phyloP scores from a whole-genome alignment of 1,140 invertebrate genomes.

The Leucophenga varia region DNA sequence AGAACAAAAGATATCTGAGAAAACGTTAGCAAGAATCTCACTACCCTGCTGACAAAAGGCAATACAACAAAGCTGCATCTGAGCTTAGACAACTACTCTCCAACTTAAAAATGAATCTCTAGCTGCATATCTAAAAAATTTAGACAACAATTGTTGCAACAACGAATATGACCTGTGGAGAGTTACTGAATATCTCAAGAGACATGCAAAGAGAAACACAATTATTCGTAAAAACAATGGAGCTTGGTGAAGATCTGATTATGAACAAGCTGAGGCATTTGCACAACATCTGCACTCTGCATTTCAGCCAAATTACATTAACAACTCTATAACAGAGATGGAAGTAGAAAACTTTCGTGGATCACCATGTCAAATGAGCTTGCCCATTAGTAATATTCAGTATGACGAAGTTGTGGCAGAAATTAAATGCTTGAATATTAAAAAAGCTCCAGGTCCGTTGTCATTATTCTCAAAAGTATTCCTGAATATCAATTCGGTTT shows the following conservation, averaged over 20 bases:
- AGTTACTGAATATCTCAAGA: constrained; percentile 6
- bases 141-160: constrained; percentile 1
- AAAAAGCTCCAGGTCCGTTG: constrained; percentile 16
- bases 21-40: constrained; percentile 10
- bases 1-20: constrained; percentile 2
- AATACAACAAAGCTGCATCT: constrained; percentile 10
- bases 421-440: too few species aligned
- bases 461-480: constrained; percentile 27
- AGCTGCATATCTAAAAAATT: background rate
- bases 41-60: constrained; percentile 16
- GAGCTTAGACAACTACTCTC: constrained; percentile 5
- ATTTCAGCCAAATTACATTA: background rate
- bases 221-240: too few species aligned
- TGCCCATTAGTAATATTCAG: too few species aligned
- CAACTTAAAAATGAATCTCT: constrained; percentile 1
- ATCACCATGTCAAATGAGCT: constrained; percentile 1
- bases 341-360: background rate
- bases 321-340: background rate
- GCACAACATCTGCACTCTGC: too few species aligned
- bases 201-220: constrained; percentile 1
- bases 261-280: too few species aligned
- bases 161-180: constrained; percentile 9
- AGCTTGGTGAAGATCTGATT: too few species aligned
- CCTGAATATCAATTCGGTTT: constrained; percentile 22
- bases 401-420: too few species aligned